Evolutionary conservation across 2,797 vertebrate genomes (phyloP), one percentile per base, ranked within the genome.

Genomic region (Chelon labrosus): DNA sequence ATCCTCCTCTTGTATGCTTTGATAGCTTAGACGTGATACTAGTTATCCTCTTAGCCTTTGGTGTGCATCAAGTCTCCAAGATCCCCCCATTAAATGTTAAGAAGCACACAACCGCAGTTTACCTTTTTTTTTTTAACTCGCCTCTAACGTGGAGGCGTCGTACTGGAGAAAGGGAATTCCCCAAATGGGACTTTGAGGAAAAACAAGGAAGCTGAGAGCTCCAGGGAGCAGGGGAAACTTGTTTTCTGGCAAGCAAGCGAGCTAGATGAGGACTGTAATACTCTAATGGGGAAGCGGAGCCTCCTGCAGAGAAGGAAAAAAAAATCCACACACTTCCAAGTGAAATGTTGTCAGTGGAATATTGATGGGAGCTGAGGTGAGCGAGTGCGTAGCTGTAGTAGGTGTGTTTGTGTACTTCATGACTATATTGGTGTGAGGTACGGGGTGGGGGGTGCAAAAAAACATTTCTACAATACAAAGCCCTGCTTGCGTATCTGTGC

Each of bases 151-250:
- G 42, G 56, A 81, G 54, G 78, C 69, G 25, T 81, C 44, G 6
- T 63, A 80, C 57, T 14, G 35, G 62, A 68, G 46, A 69, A 75
- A 60, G 56, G 75, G 81, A 87, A 92, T 87, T 93, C 86, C 86
- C 90, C 86, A 85, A 83, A 84, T 27, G 87, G 88, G 90, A 91
- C 54, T 77, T 56, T 14, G 65, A 85, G 80, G 73, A n/a, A 89
- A 88, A 90, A 84, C 84, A 85, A 80, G 73, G 70, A 80, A 82
- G 77, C 70, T 47, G 65, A 70, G 75, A 66, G 77, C 89, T 89
- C 86, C 38, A 62, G 88, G 85, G 91, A 85, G 73, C 62, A 38
- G 57, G 31, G 61, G 68, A 62, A 74, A 77, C 55, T 37, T 77
- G 74, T 86, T 86, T 84, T 75, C 75, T 86, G 82, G 68, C 27